These are phyloP conservation scores for Calonectris borealis DNA, from an alignment of 2,113 vertebrate genomes.

Conservation along the genomic window DNA sequence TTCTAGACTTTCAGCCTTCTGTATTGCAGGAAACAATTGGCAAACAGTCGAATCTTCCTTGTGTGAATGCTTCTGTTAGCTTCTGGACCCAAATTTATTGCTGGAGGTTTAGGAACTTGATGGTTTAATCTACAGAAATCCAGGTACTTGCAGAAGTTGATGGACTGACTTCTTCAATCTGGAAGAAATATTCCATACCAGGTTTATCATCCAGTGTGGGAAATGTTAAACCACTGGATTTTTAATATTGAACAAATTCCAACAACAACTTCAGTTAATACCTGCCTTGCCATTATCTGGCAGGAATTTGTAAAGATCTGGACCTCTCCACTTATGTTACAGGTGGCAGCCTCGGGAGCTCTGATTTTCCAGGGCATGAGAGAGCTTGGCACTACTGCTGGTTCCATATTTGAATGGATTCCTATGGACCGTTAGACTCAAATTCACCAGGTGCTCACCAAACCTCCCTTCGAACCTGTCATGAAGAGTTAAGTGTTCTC, in stretches of 20 bases:
- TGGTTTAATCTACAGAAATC: constrained; percentile 71
- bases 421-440: constrained; percentile 68
- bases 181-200: constrained; percentile 43
- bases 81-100: constrained; percentile 50
- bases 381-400: constrained; percentile 69
- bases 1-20: constrained; percentile 52
- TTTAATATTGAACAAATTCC: constrained; percentile 39
- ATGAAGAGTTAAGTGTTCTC: constrained; percentile 67
- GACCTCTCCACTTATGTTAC: constrained; percentile 71
- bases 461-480: constrained; percentile 68
- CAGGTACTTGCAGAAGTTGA: constrained; percentile 66
- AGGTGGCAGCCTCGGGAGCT: constrained; percentile 69
- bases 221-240: constrained; percentile 44
- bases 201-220: constrained; percentile 48
- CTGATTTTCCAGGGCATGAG: constrained; percentile 70
- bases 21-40: constrained; percentile 19
- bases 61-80: constrained; percentile 20
- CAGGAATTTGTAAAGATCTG: constrained; percentile 68
- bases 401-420: constrained; percentile 69
- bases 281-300: constrained; percentile 58
- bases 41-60: constrained; percentile 4
- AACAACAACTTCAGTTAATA: constrained; percentile 30
- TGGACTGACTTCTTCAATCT: constrained; percentile 62
- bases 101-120: constrained; percentile 69
- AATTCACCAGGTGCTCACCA: constrained; percentile 66